phyloP scores from a whole-genome alignment of 2,888 invertebrate genomes.

The Exocentrus adspersus region DNA sequence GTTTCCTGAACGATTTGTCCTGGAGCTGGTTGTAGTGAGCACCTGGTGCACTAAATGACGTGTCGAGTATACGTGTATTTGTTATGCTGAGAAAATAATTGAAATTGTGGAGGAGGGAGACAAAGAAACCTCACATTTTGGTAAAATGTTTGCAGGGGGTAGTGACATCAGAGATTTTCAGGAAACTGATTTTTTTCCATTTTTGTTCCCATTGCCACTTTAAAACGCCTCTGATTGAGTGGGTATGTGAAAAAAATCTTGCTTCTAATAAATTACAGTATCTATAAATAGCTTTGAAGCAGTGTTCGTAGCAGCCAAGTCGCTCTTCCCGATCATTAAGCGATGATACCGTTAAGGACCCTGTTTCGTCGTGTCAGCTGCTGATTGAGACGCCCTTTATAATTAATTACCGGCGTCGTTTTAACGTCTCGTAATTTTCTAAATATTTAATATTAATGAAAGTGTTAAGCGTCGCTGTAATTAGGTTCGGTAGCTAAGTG shows the following conservation, averaged over 20 bases:
- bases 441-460: constrained; percentile 5
- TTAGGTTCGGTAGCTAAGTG: neutral
- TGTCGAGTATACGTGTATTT: neutral
- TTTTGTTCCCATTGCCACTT: too few species aligned
- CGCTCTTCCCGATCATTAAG: neutral
- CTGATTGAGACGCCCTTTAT: neutral
- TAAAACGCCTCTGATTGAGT: too few species aligned
- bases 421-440: constrained; percentile 6
- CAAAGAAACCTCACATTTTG: neutral
- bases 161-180: too few species aligned
- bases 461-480: neutral
- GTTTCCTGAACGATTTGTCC: neutral
- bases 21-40: neutral
- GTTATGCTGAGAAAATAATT: too few species aligned
- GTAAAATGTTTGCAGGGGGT: neutral
- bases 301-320: too few species aligned
- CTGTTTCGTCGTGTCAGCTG: neutral
- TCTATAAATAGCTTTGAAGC: too few species aligned
- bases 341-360: neutral
- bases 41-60: neutral
- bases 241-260: too few species aligned
- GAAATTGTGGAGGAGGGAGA: too few species aligned
- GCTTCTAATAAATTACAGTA: too few species aligned
- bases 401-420: constrained; percentile 1
- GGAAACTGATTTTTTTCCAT: too few species aligned